Conservation (phyloP, 30 jellyfish, hydroid and myxozoan species). For the Clytia hemisphaerica region DNA sequence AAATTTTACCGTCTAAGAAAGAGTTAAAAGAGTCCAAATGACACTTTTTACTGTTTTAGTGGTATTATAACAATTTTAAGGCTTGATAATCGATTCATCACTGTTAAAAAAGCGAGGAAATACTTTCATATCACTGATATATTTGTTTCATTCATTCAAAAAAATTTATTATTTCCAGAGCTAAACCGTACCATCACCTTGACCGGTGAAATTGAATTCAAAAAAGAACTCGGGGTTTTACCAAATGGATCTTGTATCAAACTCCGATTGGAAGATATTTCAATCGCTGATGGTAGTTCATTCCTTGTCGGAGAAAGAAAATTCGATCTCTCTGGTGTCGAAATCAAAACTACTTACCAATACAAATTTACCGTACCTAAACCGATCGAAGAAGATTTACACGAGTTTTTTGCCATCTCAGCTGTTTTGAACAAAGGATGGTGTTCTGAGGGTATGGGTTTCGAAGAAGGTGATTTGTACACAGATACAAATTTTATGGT, state of each 20-base stretch:
- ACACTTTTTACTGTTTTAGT: no score
- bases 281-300: slow-evolving; percentile 46
- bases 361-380: slow-evolving; percentile 26
- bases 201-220: slow-evolving; percentile 37
- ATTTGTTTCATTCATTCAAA: no score
- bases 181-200: slow-evolving; percentile 33
- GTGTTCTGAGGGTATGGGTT: slow-evolving; percentile 55
- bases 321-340: slow-evolving; percentile 25
- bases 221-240: slow-evolving; percentile 30
- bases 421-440: slow-evolving; percentile 56
- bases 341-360: slow-evolving; percentile 1
- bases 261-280: slow-evolving; percentile 33
- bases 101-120: no score
- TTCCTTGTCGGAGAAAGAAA: slow-evolving; percentile 9
- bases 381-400: slow-evolving; percentile 7
- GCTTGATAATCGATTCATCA: no score
- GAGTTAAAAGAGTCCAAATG: no score
- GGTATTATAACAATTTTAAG: no score
- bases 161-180: background rate
- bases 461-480: no score
- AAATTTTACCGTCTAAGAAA: no score
- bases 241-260: slow-evolving; percentile 49
- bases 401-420: background rate
- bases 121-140: no score
- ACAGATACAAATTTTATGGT: no score